These are phyloP conservation scores for Cephalophus harveyi DNA, from an alignment of 2,113 vertebrate species.

Conservation along the genomic window DNA sequence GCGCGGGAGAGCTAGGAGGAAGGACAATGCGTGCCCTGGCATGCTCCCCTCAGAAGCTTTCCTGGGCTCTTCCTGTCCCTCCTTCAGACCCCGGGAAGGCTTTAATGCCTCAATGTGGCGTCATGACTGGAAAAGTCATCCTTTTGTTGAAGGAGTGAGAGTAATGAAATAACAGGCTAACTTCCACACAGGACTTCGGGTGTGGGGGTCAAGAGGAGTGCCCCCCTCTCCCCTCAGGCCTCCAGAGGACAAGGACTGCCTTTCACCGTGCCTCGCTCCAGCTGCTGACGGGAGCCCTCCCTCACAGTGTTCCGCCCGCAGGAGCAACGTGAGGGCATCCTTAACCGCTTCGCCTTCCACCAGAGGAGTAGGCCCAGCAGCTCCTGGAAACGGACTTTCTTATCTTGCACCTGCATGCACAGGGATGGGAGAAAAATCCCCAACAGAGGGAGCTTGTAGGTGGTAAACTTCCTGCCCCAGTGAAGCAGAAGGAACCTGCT, in stretches of 20 bases:
- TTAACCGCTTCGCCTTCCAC: not conserved
- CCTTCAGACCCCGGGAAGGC: not conserved
- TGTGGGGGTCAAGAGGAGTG: not conserved
- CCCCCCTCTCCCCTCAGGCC: not conserved
- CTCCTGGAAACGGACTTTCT: not conserved
- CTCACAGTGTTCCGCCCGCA: not conserved
- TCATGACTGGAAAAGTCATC: not conserved
- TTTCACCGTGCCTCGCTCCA: not conserved
- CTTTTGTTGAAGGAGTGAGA: not conserved
- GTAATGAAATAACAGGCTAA: not conserved
- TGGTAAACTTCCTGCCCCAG: not conserved
- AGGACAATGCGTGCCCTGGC: not conserved
- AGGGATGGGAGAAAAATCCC: not conserved
- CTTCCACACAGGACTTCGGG: not conserved
- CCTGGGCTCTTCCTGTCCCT: not conserved
- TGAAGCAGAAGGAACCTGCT: not conserved
- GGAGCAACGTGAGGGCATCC: not conserved
- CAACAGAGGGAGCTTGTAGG: not conserved
- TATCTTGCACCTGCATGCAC: not conserved
- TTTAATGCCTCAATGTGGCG: not conserved
- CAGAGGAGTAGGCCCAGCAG: not conserved
- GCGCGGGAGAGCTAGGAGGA: not conserved
- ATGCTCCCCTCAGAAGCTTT: not conserved
- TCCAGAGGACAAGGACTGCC: not conserved
- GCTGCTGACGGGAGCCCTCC: not conserved